phyloP scores from a whole-genome alignment of 2,888 invertebrate species.

The Polyommatus iphigenia region DNA sequence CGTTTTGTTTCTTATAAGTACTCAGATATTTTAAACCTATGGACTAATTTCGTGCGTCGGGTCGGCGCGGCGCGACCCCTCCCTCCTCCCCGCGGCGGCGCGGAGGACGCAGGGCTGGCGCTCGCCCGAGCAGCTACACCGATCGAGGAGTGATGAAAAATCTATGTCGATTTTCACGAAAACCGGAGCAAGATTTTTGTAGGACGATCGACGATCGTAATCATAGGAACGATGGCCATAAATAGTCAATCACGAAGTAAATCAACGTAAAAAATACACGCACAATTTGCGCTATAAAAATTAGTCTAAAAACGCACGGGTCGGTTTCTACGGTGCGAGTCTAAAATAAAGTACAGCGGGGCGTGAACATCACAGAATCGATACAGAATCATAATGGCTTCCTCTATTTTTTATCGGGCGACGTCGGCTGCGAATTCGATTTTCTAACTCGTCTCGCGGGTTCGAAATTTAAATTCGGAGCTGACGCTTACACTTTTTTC shows the following conservation, averaged over 20 bases:
- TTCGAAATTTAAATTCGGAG: slow-evolving; percentile 10
- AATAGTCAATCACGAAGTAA: slow-evolving; percentile 76
- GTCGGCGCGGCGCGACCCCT: slow-evolving; percentile 50
- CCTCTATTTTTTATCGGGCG: neutral
- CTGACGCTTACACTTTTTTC: slow-evolving; percentile 4
- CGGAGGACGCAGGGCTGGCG: slow-evolving; percentile 48
- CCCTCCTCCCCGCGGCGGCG: slow-evolving; percentile 45
- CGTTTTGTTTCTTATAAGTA: slow-evolving; percentile 79
- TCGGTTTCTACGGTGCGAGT: slow-evolving; percentile 77
- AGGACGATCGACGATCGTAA: slow-evolving; percentile 66
- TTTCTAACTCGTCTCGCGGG: slow-evolving; percentile 17
- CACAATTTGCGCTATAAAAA: slow-evolving; percentile 69
- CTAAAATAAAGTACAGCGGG: slow-evolving; percentile 64
- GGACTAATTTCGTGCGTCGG: slow-evolving; percentile 74
- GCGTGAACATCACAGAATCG: slow-evolving; percentile 54
- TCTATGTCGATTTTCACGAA: slow-evolving; percentile 77
- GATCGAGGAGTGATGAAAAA: slow-evolving; percentile 62
- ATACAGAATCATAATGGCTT: slow-evolving; percentile 43
- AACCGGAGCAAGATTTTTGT: slow-evolving; percentile 75
- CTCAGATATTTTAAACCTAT: slow-evolving; percentile 70
- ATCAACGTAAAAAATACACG: slow-evolving; percentile 72
- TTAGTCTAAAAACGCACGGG: slow-evolving; percentile 74
- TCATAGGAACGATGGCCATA: slow-evolving; percentile 78
- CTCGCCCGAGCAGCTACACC: slow-evolving; percentile 58
- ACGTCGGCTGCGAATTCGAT: slow-evolving; percentile 32